Evolutionary conservation across 2,888 invertebrate species (phyloP).

Genomic region (Timema podura): DNA sequence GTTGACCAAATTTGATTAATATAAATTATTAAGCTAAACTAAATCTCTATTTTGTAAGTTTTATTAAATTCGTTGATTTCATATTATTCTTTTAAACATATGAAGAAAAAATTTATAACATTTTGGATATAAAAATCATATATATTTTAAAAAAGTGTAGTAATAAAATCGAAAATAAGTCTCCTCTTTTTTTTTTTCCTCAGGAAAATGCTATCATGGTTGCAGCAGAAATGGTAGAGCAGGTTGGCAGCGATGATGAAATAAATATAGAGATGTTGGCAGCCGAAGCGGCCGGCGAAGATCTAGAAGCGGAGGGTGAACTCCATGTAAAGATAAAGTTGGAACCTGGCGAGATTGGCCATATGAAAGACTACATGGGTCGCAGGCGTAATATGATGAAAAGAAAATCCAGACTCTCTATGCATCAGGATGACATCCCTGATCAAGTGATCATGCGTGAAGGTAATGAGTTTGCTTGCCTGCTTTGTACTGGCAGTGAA

Average conservation of each 20-base stretch:
- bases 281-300: conserved; percentile 37
- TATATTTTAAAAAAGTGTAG: too few species aligned
- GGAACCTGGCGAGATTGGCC: conserved; percentile 38
- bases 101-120: too few species aligned
- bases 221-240: conserved; percentile 25
- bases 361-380: conserved; percentile 27
- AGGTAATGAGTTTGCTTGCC: conserved; percentile 31
- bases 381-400: conserved; percentile 32
- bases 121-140: too few species aligned
- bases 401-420: conserved; percentile 22
- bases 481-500: conserved; percentile 48
- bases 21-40: too few species aligned
- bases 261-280: conserved; percentile 21
- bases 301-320: conserved; percentile 24
- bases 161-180: too few species aligned
- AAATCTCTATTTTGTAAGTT: too few species aligned
- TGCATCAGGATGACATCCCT: conserved; percentile 37
- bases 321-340: conserved; percentile 34
- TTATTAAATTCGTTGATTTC: too few species aligned
- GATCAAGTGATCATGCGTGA: conserved; percentile 36
- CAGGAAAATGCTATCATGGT: conserved; percentile 24
- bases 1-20: too few species aligned
- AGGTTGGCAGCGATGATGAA: conserved; percentile 28
- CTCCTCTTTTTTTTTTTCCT: conserved; percentile 2
- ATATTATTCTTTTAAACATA: too few species aligned